Conservation (phyloP, 2,888 invertebrate species). For the Nemotelus pantherinus region DNA sequence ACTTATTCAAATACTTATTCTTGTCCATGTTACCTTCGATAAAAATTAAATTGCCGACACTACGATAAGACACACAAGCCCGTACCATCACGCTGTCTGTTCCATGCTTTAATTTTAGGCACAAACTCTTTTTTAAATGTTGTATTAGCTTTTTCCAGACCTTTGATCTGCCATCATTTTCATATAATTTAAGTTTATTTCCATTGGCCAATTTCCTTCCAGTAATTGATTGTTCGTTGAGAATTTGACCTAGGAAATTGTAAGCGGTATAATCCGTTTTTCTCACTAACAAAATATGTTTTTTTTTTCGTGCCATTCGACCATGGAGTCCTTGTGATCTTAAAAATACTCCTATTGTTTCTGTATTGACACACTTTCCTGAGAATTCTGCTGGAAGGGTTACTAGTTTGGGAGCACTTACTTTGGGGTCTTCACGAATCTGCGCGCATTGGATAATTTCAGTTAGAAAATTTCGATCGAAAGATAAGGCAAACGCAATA, state of each 20-base stretch:
- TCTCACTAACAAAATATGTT: background rate
- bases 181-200: background rate
- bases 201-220: background rate
- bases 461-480: background rate
- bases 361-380: background rate
- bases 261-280: background rate
- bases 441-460: background rate
- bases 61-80: background rate
- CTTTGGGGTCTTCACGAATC: background rate
- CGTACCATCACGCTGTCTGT: background rate
- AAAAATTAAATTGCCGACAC: slow-evolving; percentile 16
- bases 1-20: background rate
- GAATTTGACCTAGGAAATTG: background rate
- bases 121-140: background rate
- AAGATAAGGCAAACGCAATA: background rate
- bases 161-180: background rate
- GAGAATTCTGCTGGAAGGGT: background rate
- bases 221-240: background rate
- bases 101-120: background rate
- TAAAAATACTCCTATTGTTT: background rate
- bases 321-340: background rate
- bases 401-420: background rate
- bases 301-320: background rate
- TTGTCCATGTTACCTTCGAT: slow-evolving; percentile 7
- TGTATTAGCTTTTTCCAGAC: background rate